phyloP scores from a whole-genome alignment of 2,888 invertebrate genomes.

The Thera britannica region DNA sequence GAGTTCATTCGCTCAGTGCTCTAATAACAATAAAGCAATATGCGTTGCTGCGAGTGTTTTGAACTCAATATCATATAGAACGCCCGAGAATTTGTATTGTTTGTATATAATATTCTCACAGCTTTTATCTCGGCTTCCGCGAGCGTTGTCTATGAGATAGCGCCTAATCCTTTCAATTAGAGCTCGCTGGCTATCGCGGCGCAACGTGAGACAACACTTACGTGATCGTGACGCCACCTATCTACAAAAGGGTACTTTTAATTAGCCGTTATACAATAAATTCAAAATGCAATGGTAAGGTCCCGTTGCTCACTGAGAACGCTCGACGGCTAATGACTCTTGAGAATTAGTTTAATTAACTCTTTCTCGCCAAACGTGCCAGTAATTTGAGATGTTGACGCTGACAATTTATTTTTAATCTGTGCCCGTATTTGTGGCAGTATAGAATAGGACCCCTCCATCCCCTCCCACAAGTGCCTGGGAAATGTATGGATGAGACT shows the following conservation, averaged over 20 bases:
- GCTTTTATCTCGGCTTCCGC: constrained; percentile 63
- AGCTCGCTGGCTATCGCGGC: constrained; percentile 57
- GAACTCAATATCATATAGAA: constrained; percentile 8
- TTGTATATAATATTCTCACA: constrained; percentile 19
- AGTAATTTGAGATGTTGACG: constrained; percentile 36
- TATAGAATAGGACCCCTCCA: no score
- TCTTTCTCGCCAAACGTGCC: constrained; percentile 54
- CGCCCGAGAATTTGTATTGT: constrained; percentile 7
- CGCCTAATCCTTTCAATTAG: constrained; percentile 73
- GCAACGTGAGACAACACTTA: constrained; percentile 61
- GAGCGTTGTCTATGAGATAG: constrained; percentile 66
- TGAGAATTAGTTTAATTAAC: constrained; percentile 75
- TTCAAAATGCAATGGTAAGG: constrained; percentile 78
- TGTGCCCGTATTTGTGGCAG: no score
- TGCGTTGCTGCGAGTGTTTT: constrained; percentile 10
- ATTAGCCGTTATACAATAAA: constrained; percentile 80
- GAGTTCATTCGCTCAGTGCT: constrained; percentile 5
- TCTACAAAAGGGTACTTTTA: constrained; percentile 73
- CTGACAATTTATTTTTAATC: constrained; percentile 23
- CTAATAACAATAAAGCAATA: constrained; percentile 7
- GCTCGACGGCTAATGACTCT: constrained; percentile 65
- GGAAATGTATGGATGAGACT: no score
- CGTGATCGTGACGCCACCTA: constrained; percentile 70
- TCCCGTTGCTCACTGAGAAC: constrained; percentile 63
- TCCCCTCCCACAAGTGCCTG: no score